Evolutionary conservation across 2,888 invertebrate genomes (phyloP).

Genomic region (Meloe dianella): DNA sequence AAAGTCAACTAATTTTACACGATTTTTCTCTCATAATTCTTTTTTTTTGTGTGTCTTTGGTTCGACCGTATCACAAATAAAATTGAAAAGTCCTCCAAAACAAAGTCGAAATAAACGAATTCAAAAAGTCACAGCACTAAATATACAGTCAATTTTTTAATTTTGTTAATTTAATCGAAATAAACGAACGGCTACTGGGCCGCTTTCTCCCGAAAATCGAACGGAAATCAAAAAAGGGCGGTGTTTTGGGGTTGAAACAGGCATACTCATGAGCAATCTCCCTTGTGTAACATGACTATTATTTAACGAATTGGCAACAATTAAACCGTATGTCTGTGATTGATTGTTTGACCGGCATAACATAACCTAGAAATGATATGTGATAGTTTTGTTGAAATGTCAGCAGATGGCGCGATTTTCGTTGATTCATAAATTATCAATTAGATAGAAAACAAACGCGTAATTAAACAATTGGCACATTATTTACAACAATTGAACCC

Average conservation of each 20-base stretch:
- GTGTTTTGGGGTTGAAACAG: not conserved
- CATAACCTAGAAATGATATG: slow-evolving; percentile 15
- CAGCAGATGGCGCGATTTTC: not conserved
- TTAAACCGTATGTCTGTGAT: not conserved
- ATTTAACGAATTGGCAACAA: not conserved
- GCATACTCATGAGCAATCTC: slow-evolving; percentile 27
- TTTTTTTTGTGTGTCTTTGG: too few species aligned
- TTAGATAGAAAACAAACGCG: slow-evolving; percentile 50
- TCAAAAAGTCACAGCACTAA: slow-evolving; percentile 60
- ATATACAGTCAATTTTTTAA: slow-evolving; percentile 56
- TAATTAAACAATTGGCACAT: slow-evolving; percentile 59
- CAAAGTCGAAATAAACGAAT: slow-evolving; percentile 42
- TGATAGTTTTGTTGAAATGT: slow-evolving; percentile 13
- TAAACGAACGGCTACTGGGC: too few species aligned
- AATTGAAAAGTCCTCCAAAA: slow-evolving; percentile 19
- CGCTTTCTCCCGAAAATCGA: slow-evolving; percentile 27
- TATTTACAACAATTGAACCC: slow-evolving; percentile 60
- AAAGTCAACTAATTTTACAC: slow-evolving; percentile 40
- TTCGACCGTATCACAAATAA: slow-evolving; percentile 60
- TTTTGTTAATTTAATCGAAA: too few species aligned
- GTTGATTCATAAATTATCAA: slow-evolving; percentile 28
- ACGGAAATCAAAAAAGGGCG: slow-evolving; percentile 37
- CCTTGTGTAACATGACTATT: too few species aligned
- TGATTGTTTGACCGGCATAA: not conserved
- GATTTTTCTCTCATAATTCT: slow-evolving; percentile 25